Base-by-base conservation (phyloP, 2,888 invertebrate genomes). In the Pammene aurita region DNA sequence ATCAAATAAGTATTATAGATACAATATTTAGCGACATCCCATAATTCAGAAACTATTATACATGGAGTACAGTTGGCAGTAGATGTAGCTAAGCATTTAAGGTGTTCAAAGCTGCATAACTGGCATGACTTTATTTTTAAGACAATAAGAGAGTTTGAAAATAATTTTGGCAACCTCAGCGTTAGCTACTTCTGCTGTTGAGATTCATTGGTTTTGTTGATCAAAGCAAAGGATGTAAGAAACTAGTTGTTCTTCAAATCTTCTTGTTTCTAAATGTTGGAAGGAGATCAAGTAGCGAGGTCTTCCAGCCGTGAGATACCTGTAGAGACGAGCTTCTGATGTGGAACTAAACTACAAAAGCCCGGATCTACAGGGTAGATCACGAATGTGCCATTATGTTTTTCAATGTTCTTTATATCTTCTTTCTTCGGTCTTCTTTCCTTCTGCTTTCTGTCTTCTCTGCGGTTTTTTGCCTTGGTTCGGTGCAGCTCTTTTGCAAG, bases 361-460 rank as follows among this genome's bases (percentile, higher is more conserved):
- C 98, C 98, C 98, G 98, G 98, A 98, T 97, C 97, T 98, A 98
- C 98, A 98, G 98, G 98, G 98, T 98, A 98, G 97, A 97, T 97
- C 97, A 98, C 97, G 97, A 96, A 97, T 97, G 97, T 95, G 96
- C 96, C 95, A 92, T 81, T 74, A 77, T 76, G 74, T 76, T 77
- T 72, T 77, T 81, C 78, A 69, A 72, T 76, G 71, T 85, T 87
- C 80, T 83, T 84, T 79, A 74, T 71, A 52, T 75, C 83, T 84
- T 83, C 77, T 75, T 18, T 80, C 72, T 74, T 75, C 61, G 4
- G 13, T 61, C 38, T 84, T 78, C 74, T 72, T 66, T 55, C 67
- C 52, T 70, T 71, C 57, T 64, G 73, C 58, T 44, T 73, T 70
- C 67, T 16, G n/a, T 58, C 62, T 70, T 72, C 48, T 67, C 48